Evolutionary conservation across 2,888 invertebrate genomes (phyloP).

Genomic region (Herminia tarsipennalis): DNA sequence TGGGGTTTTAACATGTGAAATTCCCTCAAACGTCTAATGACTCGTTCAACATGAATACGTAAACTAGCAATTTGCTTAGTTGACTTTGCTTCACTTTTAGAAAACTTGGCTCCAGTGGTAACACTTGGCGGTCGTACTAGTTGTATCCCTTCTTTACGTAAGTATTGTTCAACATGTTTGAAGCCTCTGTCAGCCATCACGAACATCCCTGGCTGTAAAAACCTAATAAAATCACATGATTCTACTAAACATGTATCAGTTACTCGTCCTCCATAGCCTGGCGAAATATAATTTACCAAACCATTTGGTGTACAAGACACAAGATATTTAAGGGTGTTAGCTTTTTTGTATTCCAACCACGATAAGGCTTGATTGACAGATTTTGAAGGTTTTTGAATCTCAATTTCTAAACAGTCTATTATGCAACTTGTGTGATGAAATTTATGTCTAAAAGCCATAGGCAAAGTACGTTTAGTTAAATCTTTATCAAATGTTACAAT

Average conservation of each 20-base stretch:
- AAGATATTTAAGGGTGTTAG: slow-evolving; percentile 42
- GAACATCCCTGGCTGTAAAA: background rate
- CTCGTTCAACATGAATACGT: slow-evolving; percentile 6
- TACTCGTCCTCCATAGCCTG: slow-evolving; percentile 33
- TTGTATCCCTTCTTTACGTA: background rate
- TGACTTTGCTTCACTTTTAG: slow-evolving; percentile 3
- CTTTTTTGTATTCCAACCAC: slow-evolving; percentile 55
- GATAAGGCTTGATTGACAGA: slow-evolving; percentile 48
- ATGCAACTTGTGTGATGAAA: slow-evolving; percentile 44
- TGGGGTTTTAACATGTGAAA: slow-evolving; percentile 11
- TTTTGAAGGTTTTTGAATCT: slow-evolving; percentile 53
- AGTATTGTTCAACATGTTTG: background rate
- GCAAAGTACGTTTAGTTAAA: slow-evolving; percentile 23
- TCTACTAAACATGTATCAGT: too few species aligned
- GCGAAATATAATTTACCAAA: slow-evolving; percentile 38
- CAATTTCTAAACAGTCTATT: slow-evolving; percentile 57
- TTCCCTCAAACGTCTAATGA: slow-evolving; percentile 5
- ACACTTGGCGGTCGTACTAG: slow-evolving; percentile 6
- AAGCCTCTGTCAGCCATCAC: slow-evolving; percentile 5
- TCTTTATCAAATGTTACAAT: slow-evolving; percentile 25
- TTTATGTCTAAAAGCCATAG: slow-evolving; percentile 40
- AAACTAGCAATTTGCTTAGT: slow-evolving; percentile 9
- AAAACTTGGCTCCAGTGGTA: background rate
- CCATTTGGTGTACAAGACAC: slow-evolving; percentile 42
- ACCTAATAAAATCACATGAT: background rate